Conservation (phyloP, 2,888 invertebrate genomes). For the Nephrotoma flavescens region DNA sequence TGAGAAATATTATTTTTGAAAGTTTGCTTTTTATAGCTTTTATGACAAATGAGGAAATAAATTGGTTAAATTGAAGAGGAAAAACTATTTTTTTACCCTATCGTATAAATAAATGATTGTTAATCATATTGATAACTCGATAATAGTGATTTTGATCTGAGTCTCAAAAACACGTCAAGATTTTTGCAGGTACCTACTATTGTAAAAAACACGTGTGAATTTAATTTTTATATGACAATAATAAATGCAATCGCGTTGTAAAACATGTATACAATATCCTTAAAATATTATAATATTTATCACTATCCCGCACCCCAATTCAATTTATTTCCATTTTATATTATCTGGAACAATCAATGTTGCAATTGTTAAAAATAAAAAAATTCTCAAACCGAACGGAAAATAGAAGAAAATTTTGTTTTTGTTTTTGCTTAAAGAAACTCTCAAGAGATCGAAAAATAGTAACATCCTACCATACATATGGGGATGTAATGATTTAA, state of each 20-base stretch:
- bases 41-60: background rate
- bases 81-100: background rate
- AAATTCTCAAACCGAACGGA: background rate
- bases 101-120: background rate
- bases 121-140: slow-evolving; percentile 1
- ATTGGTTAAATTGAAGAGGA: background rate
- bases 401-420: background rate
- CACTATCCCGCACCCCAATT: background rate
- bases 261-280: background rate
- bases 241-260: background rate
- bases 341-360: background rate
- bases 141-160: background rate
- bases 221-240: background rate
- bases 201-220: background rate
- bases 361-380: background rate
- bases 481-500: background rate
- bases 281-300: background rate
- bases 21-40: background rate
- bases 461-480: background rate
- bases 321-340: background rate
- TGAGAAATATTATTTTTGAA: background rate
- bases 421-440: background rate
- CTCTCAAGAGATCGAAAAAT: background rate
- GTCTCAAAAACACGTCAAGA: background rate
- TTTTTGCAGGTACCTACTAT: background rate